Conservation (phyloP, 35 echinoderm and acorn worm genomes). For the Heliocidaris erythrogramma region DNA sequence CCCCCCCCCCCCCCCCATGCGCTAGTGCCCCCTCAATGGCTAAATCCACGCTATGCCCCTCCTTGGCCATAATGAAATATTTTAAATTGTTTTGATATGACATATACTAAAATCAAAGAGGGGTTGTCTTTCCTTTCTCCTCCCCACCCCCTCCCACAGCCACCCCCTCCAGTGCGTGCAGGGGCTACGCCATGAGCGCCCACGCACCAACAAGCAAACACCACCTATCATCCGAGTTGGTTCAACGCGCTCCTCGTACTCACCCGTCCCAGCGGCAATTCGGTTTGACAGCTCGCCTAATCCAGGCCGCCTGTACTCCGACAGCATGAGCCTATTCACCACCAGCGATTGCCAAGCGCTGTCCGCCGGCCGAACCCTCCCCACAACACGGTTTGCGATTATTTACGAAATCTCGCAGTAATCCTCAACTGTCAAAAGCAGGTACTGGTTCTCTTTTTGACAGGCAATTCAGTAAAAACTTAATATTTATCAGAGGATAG, state of each 20-base stretch:
- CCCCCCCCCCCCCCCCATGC: no score
- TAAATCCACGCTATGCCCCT: no score
- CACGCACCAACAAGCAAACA: neutral
- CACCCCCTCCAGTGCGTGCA: no score
- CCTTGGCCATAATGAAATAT: no score
- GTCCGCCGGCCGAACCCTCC: constrained; percentile 24
- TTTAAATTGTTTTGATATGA: no score
- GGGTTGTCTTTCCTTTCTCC: no score
- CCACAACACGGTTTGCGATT: constrained; percentile 27
- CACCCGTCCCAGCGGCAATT: constrained; percentile 33
- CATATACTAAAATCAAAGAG: no score
- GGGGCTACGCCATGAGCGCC: neutral
- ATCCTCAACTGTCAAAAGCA: constrained; percentile 10
- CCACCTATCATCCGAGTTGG: neutral
- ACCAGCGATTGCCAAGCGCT: neutral
- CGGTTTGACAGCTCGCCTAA: constrained; percentile 39
- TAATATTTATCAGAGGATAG: neutral
- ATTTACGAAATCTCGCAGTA: constrained; percentile 35
- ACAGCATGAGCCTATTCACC: constrained; percentile 14
- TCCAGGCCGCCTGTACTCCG: constrained; percentile 25
- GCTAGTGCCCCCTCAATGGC: no score
- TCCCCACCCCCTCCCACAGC: no score
- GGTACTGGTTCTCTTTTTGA: neutral
- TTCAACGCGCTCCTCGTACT: neutral
- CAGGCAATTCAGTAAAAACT: neutral